Percentiles rank a stretch among this genome's conserved stretches.
Evolutionary conservation across 1,140 invertebrate genomes (phyloP).

Genomic region (Panagrolaimus sp.): DNA sequence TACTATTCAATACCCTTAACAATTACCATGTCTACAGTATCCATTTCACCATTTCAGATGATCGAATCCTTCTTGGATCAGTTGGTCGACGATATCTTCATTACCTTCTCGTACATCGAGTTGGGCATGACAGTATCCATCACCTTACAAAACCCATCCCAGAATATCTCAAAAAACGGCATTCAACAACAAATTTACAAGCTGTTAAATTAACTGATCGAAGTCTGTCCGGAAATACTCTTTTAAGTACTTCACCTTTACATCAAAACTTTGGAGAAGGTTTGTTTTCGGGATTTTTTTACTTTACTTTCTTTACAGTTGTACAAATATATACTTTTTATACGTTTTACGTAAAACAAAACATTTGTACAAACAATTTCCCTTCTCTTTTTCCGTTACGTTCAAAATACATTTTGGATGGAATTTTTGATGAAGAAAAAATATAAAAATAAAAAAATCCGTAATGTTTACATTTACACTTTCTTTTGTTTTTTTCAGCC

Average conservation of each 20-base stretch:
- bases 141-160: neutral
- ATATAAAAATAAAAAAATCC: neutral
- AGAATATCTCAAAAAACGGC: neutral
- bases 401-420: neutral
- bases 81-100: slow-evolving; percentile 60
- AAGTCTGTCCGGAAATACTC: neutral
- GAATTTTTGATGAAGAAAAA: neutral
- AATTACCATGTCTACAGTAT: too few relatives aligned
- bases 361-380: too few relatives aligned
- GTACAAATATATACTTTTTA: too few relatives aligned
- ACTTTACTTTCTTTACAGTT: neutral
- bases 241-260: neutral
- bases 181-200: neutral
- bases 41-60: slow-evolving; percentile 57
- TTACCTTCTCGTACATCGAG: slow-evolving; percentile 54
- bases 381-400: neutral
- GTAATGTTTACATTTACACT: neutral
- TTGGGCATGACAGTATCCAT: slow-evolving; percentile 32
- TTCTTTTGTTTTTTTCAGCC: neutral
- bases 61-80: slow-evolving; percentile 61
- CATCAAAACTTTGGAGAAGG: slow-evolving; percentile 14
- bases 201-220: slow-evolving; percentile 4
- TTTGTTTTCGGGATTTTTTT: neutral
- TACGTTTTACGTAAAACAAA: too few relatives aligned
- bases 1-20: too few relatives aligned